Evolutionary conservation across 2,113 vertebrate species (phyloP), one percentile per base, ranked within the genome.

Genomic region (Mustela nigripes): DNA sequence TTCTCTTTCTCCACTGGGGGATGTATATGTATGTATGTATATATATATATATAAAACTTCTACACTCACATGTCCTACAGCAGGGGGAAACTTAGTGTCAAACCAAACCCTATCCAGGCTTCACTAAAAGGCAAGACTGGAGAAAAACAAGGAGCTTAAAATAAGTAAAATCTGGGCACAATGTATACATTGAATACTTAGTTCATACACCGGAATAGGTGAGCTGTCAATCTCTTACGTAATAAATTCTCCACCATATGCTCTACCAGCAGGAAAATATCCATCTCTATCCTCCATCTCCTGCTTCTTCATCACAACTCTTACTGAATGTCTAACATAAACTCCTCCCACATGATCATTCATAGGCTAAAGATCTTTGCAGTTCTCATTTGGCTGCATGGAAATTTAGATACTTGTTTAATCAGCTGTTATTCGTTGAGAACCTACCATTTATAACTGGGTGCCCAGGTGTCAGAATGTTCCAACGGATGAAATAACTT

Each of bases 201-300:
- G 14, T 80, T 60, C 1, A 19, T 4, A 10, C 28, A 11, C 7
- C 4, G 33, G 8, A 18, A 4, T 39, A 12, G 28, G 53, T 62
- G 73, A 53, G 4, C 28, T 11, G 16, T 74, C 31, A 33, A 8
- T 19, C 1, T 33, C 1, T 4, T 6, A 11, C 1, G 2, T 45
- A 58, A 56, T 19, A 16, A 11, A 15, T 11, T 74, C 5, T 65
- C 26, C 3, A 33, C 26, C 42, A 1, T 33, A 9, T 11, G 10
- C 4, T 33, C 3, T 53, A 36, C n/a, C 21, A 19, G 5, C 22
- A 58, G 10, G 50, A 24, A 62, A 45, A 7, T 1, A n/a, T 22
- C 58, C 2, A 1, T 31, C 63, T 9, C 36, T 10, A 39, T 60
- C 2, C 16, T 36, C 63, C 53, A 11, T 58, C 21, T 39, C 12